Conservation (phyloP, 2,888 invertebrate species). For the Acanthococcus lagerstroemiae region DNA sequence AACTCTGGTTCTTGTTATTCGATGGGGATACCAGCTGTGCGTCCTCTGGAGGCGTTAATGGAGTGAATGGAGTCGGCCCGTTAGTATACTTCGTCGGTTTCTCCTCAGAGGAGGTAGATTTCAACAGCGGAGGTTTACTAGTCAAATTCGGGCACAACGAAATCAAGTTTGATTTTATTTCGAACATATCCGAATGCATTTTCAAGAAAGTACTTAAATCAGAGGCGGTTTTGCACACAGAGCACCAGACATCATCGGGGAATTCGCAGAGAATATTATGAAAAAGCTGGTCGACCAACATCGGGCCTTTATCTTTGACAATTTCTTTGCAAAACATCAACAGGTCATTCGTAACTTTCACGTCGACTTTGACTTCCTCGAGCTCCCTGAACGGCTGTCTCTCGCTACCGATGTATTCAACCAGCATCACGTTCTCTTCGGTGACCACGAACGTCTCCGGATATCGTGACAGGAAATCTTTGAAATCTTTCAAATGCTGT, state of each 20-base stretch:
- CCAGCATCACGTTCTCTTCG: constrained; percentile 68
- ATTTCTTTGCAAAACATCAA: constrained; percentile 73
- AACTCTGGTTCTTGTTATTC: constrained; percentile 55
- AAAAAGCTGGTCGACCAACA: constrained; percentile 78
- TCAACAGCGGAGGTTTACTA: constrained; percentile 35
- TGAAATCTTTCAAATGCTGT: constrained; percentile 88
- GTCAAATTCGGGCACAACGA: constrained; percentile 22
- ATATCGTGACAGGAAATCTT: constrained; percentile 75
- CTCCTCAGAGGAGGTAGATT: constrained; percentile 46
- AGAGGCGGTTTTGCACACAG: constrained; percentile 80
- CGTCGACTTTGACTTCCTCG: constrained; percentile 69
- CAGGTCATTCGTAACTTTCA: constrained; percentile 69
- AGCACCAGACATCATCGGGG: constrained; percentile 67
- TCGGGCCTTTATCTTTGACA: constrained; percentile 69
- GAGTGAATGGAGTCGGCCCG: constrained; percentile 39
- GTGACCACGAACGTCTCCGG: constrained; percentile 75
- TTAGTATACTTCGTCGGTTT: constrained; percentile 48
- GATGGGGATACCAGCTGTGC: constrained; percentile 28
- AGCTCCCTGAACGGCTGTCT: constrained; percentile 59
- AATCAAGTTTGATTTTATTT: constrained; percentile 69
- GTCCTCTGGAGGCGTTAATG: constrained; percentile 31
- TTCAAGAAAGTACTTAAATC: constrained; percentile 84
- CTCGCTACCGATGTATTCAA: constrained; percentile 53
- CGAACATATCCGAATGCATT: constrained; percentile 88
- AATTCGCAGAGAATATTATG: constrained; percentile 66